These are phyloP conservation scores for Lethrus apterus DNA, from an alignment of 1,140 invertebrate species.

Conservation along the genomic window DNA sequence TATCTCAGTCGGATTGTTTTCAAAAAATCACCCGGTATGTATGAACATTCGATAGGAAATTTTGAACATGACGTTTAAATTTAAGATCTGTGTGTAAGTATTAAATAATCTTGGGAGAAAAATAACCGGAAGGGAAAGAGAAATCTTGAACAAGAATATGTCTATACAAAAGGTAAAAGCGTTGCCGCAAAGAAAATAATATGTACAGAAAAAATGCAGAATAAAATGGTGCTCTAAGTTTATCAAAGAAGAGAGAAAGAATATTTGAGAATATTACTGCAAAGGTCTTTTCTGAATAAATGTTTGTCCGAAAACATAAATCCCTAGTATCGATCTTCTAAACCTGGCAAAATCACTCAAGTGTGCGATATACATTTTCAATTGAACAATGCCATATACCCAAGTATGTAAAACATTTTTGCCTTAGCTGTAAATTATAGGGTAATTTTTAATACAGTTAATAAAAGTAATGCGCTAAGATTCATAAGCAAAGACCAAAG, in stretches of 20 bases:
- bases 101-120: conserved; percentile 1
- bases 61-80: too few species aligned
- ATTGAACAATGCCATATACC: neutral
- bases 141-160: conserved; percentile 8
- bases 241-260: neutral
- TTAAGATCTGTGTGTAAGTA: too few species aligned
- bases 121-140: conserved; percentile 2
- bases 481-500: conserved; percentile 2
- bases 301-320: conserved; percentile 6
- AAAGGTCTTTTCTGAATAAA: conserved; percentile 5
- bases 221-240: conserved; percentile 4
- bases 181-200: neutral
- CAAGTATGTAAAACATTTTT: conserved; percentile 9
- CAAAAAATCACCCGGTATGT: too few species aligned
- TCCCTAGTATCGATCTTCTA: neutral
- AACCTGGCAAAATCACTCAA: conserved; percentile 7
- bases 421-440: conserved; percentile 8
- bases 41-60: too few species aligned
- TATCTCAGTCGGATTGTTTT: too few species aligned
- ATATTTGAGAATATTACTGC: conserved; percentile 2
- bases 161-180: neutral
- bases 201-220: conserved; percentile 4
- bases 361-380: conserved; percentile 1
- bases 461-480: neutral
- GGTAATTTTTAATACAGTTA: conserved; percentile 2